Percentiles rank a stretch among this genome's conserved stretches.
Evolutionary conservation across 2,888 invertebrate species (phyloP).

Genomic region (Melanchra persicariae): DNA sequence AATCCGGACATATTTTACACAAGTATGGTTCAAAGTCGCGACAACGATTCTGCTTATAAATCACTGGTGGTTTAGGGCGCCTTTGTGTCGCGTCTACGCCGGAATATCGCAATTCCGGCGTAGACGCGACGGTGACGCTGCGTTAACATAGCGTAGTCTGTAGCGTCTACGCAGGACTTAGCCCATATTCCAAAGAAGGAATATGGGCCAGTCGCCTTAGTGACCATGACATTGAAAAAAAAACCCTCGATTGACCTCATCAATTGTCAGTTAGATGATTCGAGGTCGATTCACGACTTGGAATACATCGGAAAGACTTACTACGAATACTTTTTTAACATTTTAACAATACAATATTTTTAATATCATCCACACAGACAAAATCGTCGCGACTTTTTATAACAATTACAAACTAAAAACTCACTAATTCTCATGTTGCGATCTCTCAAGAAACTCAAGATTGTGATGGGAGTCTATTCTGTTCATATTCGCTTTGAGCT

Average conservation of each 20-base stretch:
- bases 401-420: conserved; percentile 31
- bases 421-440: conserved; percentile 69
- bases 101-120: too few species aligned
- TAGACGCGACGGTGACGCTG: neutral
- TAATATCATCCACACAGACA: neutral
- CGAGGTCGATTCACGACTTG: too few species aligned
- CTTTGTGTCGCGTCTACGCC: too few species aligned
- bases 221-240: too few species aligned
- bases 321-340: too few species aligned
- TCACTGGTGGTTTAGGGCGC: neutral
- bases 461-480: conserved; percentile 89
- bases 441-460: conserved; percentile 78
- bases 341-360: too few species aligned
- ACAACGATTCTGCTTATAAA: neutral
- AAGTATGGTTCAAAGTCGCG: conserved; percentile 14
- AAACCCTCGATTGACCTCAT: too few species aligned
- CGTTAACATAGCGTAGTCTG: neutral
- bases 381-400: conserved; percentile 8
- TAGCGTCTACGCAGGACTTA: neutral
- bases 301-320: too few species aligned
- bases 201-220: too few species aligned
- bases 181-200: too few species aligned
- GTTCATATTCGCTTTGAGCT: conserved; percentile 88
- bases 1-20: conserved; percentile 31
- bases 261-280: too few species aligned